Base-by-base conservation (phyloP, 2,888 invertebrate species). In the Corythucha ciliata region DNA sequence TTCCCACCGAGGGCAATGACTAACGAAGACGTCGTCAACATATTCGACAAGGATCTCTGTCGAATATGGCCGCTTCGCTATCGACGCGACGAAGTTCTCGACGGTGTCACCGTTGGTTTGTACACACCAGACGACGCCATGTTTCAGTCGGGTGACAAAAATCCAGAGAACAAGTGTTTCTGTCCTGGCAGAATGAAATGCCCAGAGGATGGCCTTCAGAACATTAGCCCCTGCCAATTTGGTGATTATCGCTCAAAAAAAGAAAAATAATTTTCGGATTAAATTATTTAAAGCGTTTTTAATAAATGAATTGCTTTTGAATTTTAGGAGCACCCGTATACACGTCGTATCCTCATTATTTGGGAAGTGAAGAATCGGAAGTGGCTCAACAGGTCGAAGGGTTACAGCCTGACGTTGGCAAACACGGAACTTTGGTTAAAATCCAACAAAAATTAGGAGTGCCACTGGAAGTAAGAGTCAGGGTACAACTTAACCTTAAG, bases 401-500 rank as follows among this genome's bases (percentile, higher is more conserved):
- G 2, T 70, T 90, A 7, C 72, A 73, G 2, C 88, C 90, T 0
- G 69, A 75, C 8, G 71, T 75, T 60, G 73, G 80, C 46, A 73
- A 76, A 50, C 90, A 90, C 63, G 77, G 78, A 62, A 80, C 84
- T 0, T 87, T 80, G 66, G 81, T 89, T 63, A 82, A 85, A 74
- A 85, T 90, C 64, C 88, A 89, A 68, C 83, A 88, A 88, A 87
- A 84, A 81, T 69, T 88, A 40, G 88, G 88, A 41, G 86, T 88
- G 0, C 88, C 88, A 0, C 61, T 88, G 1, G 88, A 88, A 68
- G 88, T 81, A 4, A 81, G 83, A 65, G 80, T 87, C 2, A 74
- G 88, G 2, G 78, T 87, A 0, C 90, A 90, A 60, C 70, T 89
- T 34, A 90, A 90, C 65, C 66, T 89, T 52, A 83, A 83, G 65